These are phyloP conservation scores for Aleiodes alternator DNA, from an alignment of 2,888 invertebrate genomes.

Conservation along the genomic window DNA sequence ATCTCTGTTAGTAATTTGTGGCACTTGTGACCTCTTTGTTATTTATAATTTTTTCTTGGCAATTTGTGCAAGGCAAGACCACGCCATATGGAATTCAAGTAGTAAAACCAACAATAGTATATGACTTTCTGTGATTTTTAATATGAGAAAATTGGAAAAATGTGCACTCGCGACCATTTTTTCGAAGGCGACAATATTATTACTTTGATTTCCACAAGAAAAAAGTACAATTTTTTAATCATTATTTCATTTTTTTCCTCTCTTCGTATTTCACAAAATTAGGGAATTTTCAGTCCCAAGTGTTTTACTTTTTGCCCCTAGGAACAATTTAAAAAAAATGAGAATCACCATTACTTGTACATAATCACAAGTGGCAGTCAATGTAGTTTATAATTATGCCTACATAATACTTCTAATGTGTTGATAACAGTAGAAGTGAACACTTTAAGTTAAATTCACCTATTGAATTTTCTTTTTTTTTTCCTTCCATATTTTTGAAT, in stretches of 20 bases:
- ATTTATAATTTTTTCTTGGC: too few species aligned
- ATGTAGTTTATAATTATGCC: constrained; percentile 18
- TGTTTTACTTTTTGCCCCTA: background rate
- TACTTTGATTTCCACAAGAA: constrained; percentile 9
- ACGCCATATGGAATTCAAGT: too few species aligned
- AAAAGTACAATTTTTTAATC: constrained; percentile 12
- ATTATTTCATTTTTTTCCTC: background rate
- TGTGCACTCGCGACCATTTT: too few species aligned
- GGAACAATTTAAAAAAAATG: constrained; percentile 25
- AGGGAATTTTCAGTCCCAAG: background rate
- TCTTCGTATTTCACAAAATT: constrained; percentile 1
- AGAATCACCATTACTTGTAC: constrained; percentile 19
- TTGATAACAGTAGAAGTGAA: constrained; percentile 31
- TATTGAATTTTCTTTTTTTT: background rate
- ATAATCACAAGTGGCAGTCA: constrained; percentile 36
- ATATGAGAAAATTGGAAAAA: too few species aligned
- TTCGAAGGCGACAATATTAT: background rate
- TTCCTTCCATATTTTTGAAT: background rate
- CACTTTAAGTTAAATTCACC: constrained; percentile 27
- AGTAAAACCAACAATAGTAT: too few species aligned
- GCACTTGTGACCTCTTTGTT: too few species aligned
- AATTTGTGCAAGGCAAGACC: too few species aligned
- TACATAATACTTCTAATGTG: constrained; percentile 28
- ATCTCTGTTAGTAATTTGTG: too few species aligned
- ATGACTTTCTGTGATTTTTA: too few species aligned